Evolutionary conservation across 2,797 vertebrate species (phyloP).

Genomic region (Trematomus bernacchii): DNA sequence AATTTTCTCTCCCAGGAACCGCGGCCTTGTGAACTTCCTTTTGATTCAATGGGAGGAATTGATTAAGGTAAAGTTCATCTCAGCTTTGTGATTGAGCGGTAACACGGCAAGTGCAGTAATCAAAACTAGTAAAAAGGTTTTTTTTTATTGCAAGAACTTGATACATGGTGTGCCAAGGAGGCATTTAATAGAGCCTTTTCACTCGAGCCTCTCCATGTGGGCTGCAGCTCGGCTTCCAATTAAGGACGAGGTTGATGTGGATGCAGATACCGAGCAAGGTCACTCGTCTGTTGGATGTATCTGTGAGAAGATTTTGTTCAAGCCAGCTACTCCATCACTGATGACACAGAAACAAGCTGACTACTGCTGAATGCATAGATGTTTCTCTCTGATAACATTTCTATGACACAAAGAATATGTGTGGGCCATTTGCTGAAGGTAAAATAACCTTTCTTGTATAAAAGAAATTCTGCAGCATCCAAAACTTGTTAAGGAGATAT

Average conservation of each 20-base stretch:
- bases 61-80: conserved; percentile 76
- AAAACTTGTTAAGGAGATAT: conserved; percentile 2
- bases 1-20: conserved; percentile 62
- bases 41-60: conserved; percentile 67
- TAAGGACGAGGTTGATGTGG: conserved; percentile 62
- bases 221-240: conserved; percentile 53
- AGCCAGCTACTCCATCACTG: conserved; percentile 36
- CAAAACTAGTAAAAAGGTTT: conserved; percentile 57
- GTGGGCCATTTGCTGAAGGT: conserved; percentile 29
- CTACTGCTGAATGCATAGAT: conserved; percentile 44
- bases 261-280: conserved; percentile 75
- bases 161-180: conserved; percentile 51
- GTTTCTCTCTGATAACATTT: conserved; percentile 48
- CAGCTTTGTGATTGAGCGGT: conserved; percentile 68
- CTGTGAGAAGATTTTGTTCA: conserved; percentile 54
- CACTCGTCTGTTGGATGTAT: conserved; percentile 51
- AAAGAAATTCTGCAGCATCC: conserved; percentile 6
- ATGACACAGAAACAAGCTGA: conserved; percentile 57
- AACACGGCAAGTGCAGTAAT: conserved; percentile 66
- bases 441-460: conserved; percentile 18
- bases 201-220: conserved; percentile 50
- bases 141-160: conserved; percentile 56
- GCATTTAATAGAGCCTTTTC: conserved; percentile 40
- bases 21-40: conserved; percentile 54
- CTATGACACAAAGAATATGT: conserved; percentile 31